Conservation (phyloP, 2,113 vertebrate species). For the Cromileptes altivelis region DNA sequence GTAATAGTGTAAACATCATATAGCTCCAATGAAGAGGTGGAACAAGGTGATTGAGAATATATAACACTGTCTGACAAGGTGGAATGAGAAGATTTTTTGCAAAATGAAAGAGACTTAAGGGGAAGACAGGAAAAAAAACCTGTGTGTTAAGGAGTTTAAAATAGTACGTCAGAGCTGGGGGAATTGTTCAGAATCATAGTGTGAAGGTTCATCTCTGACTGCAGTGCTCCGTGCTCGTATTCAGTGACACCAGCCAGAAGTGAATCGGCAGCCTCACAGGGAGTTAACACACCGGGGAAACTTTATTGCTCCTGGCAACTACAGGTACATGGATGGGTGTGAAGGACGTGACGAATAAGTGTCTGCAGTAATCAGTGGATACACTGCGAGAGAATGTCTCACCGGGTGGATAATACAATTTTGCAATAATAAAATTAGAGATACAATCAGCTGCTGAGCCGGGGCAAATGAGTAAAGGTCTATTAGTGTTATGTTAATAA, state of each 20-base stretch:
- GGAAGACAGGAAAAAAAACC: too few species aligned
- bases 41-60: slow-evolving; percentile 1
- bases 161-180: slow-evolving; percentile 28
- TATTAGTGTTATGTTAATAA: slow-evolving; percentile 30
- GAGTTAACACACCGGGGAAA: slow-evolving; percentile 62
- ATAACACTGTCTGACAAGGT: background rate
- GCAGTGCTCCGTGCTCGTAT: slow-evolving; percentile 30
- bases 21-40: background rate
- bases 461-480: slow-evolving; percentile 44
- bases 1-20: background rate
- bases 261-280: slow-evolving; percentile 47
- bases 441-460: slow-evolving; percentile 50
- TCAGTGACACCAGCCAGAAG: slow-evolving; percentile 54
- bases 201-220: slow-evolving; percentile 49
- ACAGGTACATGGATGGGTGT: slow-evolving; percentile 54
- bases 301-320: slow-evolving; percentile 62
- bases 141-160: slow-evolving; percentile 24
- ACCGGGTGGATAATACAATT: slow-evolving; percentile 48
- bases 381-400: slow-evolving; percentile 30
- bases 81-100: background rate
- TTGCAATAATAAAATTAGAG: slow-evolving; percentile 52
- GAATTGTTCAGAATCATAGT: slow-evolving; percentile 28
- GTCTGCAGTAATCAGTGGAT: slow-evolving; percentile 55
- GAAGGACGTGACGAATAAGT: slow-evolving; percentile 64
- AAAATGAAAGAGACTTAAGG: slow-evolving; percentile 7